Base-by-base conservation (phyloP, 2,888 invertebrate genomes). In the Chironomus tentans region DNA sequence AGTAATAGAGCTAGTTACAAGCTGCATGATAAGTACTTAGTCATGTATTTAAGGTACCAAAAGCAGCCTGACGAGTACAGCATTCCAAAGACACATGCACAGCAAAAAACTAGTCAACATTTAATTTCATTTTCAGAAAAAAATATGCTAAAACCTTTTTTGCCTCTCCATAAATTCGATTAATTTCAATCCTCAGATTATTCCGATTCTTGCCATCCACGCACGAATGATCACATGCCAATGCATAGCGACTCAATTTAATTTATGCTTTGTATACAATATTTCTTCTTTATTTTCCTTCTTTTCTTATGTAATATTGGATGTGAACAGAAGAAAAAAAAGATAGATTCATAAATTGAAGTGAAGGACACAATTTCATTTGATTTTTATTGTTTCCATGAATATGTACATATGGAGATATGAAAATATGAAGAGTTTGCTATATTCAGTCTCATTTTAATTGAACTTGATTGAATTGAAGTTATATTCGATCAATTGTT, bases 301-400 rank as follows among this genome's bases (percentile, higher is more conserved):
- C 12, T 22, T 62, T 22, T 62, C 62, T 15, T 62, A 22, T 21
- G 62, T 62, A 21, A 62, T 15, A 38, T 38, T 38, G 38, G 2
- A 38, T 38, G 38, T 38, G 38, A 38, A 38, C 10, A 7, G 10
- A 4, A 7, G 10, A 1, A 2, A 38, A 7, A 10, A 38, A 2
- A 38, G 38, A 38, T 38, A 38, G 38, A 38, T 18, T 46, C 28
- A 18, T 22, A 46, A 71, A 71, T 71, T 71, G 71, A 71, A 2
- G 38, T 22, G 50, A 71, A 71, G 71, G 71, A 71, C 71, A 56
- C 71, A 56, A 24, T 71, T 71, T 56, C 50, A 71, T 71, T 71
- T 50, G 15, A 50, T 50, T 50, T 50, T 38, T 50, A 13, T 50
- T 50, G 70, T 70, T 46, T 47, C n/a, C 18, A 47, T 46, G 21